Conservation (phyloP, 2,113 vertebrate species). For the Nothoprocta perdicaria region DNA sequence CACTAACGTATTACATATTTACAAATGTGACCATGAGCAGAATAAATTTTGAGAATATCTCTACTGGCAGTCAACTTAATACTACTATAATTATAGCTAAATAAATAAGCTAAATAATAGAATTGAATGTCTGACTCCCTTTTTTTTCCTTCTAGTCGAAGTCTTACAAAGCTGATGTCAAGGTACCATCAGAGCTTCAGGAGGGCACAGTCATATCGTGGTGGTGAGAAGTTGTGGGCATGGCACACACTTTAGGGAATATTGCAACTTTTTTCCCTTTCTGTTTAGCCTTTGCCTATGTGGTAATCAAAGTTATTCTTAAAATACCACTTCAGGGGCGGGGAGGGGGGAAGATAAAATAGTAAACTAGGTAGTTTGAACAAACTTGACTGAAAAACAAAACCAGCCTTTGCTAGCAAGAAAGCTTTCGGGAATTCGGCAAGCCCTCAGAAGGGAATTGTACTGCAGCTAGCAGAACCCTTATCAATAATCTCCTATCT, state of each 20-base stretch:
- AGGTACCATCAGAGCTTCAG: neutral
- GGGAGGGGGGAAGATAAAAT: neutral
- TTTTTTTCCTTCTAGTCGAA: neutral
- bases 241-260: neutral
- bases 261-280: neutral
- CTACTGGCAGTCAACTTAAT: neutral
- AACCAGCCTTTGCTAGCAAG: neutral
- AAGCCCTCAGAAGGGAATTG: neutral
- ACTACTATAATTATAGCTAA: neutral
- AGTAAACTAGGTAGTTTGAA: neutral
- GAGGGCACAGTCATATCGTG: neutral
- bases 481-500: neutral
- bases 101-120: neutral
- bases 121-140: neutral
- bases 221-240: neutral
- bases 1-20: neutral
- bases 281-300: constrained; percentile 14
- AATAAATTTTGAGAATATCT: neutral
- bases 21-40: neutral
- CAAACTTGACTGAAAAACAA: too few species aligned
- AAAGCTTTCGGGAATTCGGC: neutral
- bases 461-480: neutral
- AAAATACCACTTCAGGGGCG: constrained; percentile 37
- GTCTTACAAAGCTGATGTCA: constrained; percentile 6
- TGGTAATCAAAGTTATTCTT: neutral